Evolutionary conservation across 2,797 vertebrate genomes (phyloP), one percentile per base, ranked within the genome.

Genomic region (Pterois miles): DNA sequence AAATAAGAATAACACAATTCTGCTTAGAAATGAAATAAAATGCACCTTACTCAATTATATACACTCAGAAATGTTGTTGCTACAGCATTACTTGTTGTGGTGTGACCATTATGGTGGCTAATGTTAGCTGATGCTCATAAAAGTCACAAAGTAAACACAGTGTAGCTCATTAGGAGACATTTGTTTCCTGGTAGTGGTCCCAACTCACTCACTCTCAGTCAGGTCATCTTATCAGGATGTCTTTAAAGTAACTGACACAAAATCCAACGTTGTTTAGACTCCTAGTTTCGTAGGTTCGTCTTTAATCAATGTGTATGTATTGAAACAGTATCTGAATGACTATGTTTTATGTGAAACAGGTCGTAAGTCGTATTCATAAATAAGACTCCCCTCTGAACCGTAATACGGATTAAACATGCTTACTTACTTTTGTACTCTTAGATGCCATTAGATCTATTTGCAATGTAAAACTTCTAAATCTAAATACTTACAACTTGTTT

Each of bases 131-230:
- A 52, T 23, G n/a, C n/a, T 52, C 40, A 43, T 7, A 18, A 43
- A 43, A 0, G 16, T 43, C 16, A 43, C 40, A 43, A 43, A 18
- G 40, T 43, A 43, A 43, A 43, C 40, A 43, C 40, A 43, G 6
- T 43, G 16, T 43, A 43, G 14, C 3, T 43, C 40, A 43, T 16
- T 7, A 0, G 0, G 16, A 43, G 40, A 43, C 40, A 43, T 52
- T 52, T 43, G 48, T 52, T 52, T 52, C 50, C 50, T 52, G 50
- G 11, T 52, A 23, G 50, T 52, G 50, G 22, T 23, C n/a, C n/a
- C n/a, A 52, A 22, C 3, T 6, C 48, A 50, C 20, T 43, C 0
- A 40, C 0, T 8, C 20, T 10, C 46, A 50, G 0, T 40, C 38
- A 40, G 20, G n/a, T 22, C 0, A 52, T 52, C 4, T 52, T 23